Base-by-base conservation (phyloP, 2,888 invertebrate species). In the Notodonta dromedarius region DNA sequence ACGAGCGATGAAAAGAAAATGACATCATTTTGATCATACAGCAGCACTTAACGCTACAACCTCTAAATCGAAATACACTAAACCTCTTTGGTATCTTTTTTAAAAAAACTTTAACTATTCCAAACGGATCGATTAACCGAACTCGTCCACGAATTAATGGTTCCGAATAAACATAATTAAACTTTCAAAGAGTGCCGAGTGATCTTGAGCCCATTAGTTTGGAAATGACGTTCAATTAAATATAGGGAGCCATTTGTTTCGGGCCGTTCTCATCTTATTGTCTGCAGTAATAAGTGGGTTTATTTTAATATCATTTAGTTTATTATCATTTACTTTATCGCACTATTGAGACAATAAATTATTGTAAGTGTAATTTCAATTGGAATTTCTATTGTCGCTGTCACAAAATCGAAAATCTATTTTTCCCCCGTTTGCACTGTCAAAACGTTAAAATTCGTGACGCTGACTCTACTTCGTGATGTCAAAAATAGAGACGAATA, bases 81-180 rank as follows among this genome's bases (percentile, higher is more conserved):
- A 73, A 74, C 71, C 72, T 72, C 65, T 66, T 67, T 71, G 65
- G 73, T 79, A 80, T 81, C 74, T 66, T 79, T 85, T 86, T 85
- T 76, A 59, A 82, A 83, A 75, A 77, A 78, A 44, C 56, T 44
- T 80, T 76, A 77, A 77, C 76, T 82, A 79, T 80, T 80, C 72
- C 73, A 77, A 83, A 80, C 70, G 78, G 82, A 83, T 81, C 86
- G 84, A 87, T 88, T 88, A 88, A 85, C 80, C 62, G 78, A 86
- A 87, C 88, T 89, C 83, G 87, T 87, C 76, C 75, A 85, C 78
- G 77, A 80, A 80, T 87, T 88, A 89, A 93, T 91, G 89, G 85
- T 75, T 83, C 79, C 82, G 73, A 82, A 90, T 90, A 90, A 90
- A 91, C 89, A 90, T 90, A 90, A 91, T 91, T 89, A 90, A 89